Evolutionary conservation across 2,888 invertebrate species (phyloP).

Genomic region (Ichneumon xanthorius): DNA sequence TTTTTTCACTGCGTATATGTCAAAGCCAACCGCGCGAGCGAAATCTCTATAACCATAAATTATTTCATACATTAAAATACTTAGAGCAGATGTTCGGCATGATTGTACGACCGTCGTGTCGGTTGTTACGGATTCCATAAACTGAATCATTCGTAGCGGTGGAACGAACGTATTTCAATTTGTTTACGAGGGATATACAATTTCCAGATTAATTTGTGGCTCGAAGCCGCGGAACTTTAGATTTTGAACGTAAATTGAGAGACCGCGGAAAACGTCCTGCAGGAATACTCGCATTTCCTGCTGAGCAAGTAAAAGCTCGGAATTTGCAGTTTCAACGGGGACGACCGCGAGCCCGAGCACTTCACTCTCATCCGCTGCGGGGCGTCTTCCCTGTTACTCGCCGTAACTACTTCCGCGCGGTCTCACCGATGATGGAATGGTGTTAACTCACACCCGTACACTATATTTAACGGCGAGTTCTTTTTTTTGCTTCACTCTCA

Average conservation of each 20-base stretch:
- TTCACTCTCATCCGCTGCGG: constrained; percentile 20
- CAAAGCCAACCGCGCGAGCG: neutral
- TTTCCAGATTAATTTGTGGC: neutral
- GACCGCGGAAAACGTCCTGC: neutral
- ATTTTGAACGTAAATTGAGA: neutral
- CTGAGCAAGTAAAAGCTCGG: neutral
- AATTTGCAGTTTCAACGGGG: neutral
- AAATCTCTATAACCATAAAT: neutral
- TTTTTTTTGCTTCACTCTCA: neutral
- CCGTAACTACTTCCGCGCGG: constrained; percentile 30
- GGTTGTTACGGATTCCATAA: neutral
- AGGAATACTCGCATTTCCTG: neutral
- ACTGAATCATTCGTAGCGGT: neutral
- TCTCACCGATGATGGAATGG: constrained; percentile 1
- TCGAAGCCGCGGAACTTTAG: neutral
- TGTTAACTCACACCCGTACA: neutral
- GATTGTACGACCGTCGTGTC: neutral
- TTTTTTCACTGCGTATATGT: too few relatives aligned
- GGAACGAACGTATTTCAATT: neutral
- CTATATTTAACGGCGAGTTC: neutral
- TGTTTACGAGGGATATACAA: neutral
- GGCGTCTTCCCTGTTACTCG: constrained; percentile 16
- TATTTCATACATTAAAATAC: neutral
- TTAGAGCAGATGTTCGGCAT: neutral
- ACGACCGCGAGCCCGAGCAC: neutral